These are phyloP conservation scores for Probosciger aterrimus DNA, from an alignment of 2,113 vertebrate species.

Conservation along the genomic window DNA sequence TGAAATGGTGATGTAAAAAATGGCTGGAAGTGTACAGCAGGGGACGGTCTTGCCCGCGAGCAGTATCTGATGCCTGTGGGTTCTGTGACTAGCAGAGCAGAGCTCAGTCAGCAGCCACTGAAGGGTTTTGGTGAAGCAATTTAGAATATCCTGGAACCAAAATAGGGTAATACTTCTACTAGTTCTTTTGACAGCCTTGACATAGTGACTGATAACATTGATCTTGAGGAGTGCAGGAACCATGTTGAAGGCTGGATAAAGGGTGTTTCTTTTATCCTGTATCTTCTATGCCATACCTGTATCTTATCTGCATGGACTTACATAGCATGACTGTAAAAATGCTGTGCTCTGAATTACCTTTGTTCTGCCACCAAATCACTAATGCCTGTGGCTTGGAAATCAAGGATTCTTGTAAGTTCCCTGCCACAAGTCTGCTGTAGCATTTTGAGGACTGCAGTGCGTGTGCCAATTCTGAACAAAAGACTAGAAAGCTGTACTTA, in stretches of 20 bases:
- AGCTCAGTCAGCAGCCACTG: background rate
- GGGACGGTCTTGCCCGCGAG: rapidly evolving
- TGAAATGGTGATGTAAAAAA: background rate
- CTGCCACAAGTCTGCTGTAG: background rate
- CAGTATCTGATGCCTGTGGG: background rate
- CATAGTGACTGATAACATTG: background rate
- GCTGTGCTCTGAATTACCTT: background rate
- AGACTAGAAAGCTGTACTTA: background rate
- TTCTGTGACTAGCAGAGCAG: background rate
- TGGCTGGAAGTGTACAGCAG: background rate
- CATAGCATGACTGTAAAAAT: background rate
- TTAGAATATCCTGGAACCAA: background rate
- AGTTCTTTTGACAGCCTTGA: background rate
- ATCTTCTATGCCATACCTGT: background rate
- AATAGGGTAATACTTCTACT: background rate
- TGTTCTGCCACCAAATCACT: background rate
- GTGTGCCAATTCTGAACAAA: rapidly evolving
- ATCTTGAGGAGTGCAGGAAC: background rate
- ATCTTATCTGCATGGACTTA: background rate
- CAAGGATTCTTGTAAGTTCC: background rate
- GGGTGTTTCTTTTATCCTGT: background rate
- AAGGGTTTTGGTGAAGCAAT: background rate
- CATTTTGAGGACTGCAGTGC: background rate
- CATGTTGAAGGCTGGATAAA: background rate
- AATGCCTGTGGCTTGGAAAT: background rate